Conservation (phyloP, 2,888 invertebrate species). For the Labia minor region DNA sequence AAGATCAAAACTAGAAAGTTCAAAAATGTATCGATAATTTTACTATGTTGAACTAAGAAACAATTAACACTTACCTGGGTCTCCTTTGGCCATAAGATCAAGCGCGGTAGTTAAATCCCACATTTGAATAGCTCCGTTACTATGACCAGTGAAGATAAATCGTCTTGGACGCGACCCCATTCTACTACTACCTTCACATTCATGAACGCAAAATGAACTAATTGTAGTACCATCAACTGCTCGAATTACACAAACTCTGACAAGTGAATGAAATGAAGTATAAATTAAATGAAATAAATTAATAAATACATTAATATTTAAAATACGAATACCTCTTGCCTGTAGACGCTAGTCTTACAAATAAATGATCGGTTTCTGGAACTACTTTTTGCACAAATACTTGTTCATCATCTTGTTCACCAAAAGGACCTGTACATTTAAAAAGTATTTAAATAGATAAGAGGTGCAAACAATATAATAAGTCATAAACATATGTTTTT, state of each 20-base stretch:
- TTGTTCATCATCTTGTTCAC: slow-evolving; percentile 96
- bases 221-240: slow-evolving; percentile 90
- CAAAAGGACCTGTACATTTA: slow-evolving; percentile 82
- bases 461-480: neutral
- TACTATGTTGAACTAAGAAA: no score
- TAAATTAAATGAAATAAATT: no score
- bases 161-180: slow-evolving; percentile 81
- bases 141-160: slow-evolving; percentile 84
- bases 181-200: slow-evolving; percentile 91
- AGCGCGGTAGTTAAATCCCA: slow-evolving; percentile 97
- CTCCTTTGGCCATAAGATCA: slow-evolving; percentile 51
- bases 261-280: no score
- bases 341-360: slow-evolving; percentile 87
- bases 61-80: slow-evolving; percentile 34
- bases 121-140: slow-evolving; percentile 89
- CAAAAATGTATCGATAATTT: no score
- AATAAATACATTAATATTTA: no score
- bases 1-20: no score
- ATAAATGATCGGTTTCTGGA: slow-evolving; percentile 90
- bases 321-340: slow-evolving; percentile 63
- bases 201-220: slow-evolving; percentile 92
- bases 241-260: slow-evolving; percentile 82
- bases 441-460: neutral
- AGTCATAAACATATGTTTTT: no score
- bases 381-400: slow-evolving; percentile 97